Evolutionary conservation across 2,888 invertebrate genomes (phyloP).

Genomic region (Leucoptera coffeella): DNA sequence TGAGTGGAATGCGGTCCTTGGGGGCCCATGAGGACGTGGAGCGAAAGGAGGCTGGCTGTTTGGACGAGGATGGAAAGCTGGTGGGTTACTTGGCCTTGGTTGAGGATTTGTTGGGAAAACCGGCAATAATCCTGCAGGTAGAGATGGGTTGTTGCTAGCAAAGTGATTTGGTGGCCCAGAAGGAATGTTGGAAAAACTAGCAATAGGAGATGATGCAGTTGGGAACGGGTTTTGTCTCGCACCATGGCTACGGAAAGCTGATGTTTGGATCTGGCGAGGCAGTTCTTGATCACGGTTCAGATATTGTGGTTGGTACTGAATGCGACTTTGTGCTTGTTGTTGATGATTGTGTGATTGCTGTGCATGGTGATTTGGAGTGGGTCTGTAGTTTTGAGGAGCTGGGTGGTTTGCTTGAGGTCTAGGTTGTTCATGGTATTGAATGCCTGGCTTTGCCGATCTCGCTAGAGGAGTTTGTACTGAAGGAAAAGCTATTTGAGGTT

Average conservation of each 20-base stretch:
- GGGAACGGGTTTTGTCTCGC: conserved; percentile 25
- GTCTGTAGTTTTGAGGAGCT: conserved; percentile 17
- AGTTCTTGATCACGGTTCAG: conserved; percentile 33
- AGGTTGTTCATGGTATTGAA: conserved; percentile 12
- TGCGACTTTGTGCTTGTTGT: conserved; percentile 34
- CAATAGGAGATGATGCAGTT: no score
- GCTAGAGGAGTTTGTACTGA: conserved; percentile 19
- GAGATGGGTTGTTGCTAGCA: conserved; percentile 21
- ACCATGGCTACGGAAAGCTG: conserved; percentile 23
- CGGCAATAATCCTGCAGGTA: conserved; percentile 28
- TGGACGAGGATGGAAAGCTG: conserved; percentile 21
- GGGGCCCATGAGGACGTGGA: conserved; percentile 26
- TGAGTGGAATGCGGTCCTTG: conserved; percentile 32
- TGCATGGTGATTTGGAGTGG: no score
- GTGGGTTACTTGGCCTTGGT: conserved; percentile 20
- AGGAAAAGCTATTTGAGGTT: conserved; percentile 53
- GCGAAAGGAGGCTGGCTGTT: conserved; percentile 23
- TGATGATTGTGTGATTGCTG: conserved; percentile 4
- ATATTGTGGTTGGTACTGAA: conserved; percentile 39
- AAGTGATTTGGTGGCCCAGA: no score
- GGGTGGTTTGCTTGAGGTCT: conserved; percentile 13
- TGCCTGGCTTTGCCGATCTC: conserved; percentile 20
- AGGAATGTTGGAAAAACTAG: no score
- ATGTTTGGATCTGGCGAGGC: conserved; percentile 33
- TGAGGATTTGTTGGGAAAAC: conserved; percentile 23